Evolutionary conservation across 1,140 invertebrate species (phyloP).

Genomic region (Hylaeus anthracinus): DNA sequence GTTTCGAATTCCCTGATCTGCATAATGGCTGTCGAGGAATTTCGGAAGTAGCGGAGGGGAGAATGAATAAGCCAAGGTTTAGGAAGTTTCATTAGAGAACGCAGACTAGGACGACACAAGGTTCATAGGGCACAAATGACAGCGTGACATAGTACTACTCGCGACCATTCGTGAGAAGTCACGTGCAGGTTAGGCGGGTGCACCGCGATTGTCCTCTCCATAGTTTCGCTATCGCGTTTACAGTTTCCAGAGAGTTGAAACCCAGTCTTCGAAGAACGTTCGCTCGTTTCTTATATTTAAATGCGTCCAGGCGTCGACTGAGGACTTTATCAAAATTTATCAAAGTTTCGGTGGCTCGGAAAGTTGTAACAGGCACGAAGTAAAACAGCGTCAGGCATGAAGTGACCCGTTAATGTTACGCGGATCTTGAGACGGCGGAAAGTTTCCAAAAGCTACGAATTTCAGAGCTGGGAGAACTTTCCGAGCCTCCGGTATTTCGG

Average conservation of each 20-base stretch:
- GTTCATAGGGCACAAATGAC: no score
- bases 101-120: no score
- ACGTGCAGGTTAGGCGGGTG: no score
- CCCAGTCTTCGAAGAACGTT: no score
- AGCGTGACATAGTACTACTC: no score
- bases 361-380: constrained; percentile 15
- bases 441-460: constrained; percentile 22
- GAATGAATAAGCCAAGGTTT: no score
- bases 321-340: constrained; percentile 24
- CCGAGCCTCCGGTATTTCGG: constrained; percentile 9
- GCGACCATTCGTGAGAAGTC: no score
- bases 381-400: constrained; percentile 6
- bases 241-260: not conserved
- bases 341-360: not conserved
- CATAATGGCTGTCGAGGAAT: no score
- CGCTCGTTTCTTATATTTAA: constrained; percentile 2
- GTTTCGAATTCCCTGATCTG: no score
- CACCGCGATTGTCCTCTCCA: no score
- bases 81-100: no score
- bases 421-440: constrained; percentile 32
- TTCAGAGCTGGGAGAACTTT: constrained; percentile 17
- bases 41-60: no score
- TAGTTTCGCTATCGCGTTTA: not conserved
- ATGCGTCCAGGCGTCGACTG: not conserved
- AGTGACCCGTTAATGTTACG: constrained; percentile 29